Base-by-base conservation (phyloP, 2,113 vertebrate genomes). In the Sceloporus undulatus region DNA sequence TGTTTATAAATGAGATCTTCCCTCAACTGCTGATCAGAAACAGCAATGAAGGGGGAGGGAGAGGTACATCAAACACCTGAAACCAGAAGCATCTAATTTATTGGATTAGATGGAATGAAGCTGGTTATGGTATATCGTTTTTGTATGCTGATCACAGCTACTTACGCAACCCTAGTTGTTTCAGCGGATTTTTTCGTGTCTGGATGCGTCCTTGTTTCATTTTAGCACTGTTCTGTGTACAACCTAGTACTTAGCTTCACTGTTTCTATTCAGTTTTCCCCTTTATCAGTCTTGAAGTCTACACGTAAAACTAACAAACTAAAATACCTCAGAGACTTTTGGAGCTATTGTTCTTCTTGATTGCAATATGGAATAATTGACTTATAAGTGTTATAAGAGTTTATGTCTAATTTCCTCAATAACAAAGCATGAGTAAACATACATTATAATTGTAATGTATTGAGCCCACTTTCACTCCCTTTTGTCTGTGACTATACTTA, bases 41-140 rank as follows among this genome's bases (percentile, higher is more conserved):
- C 40, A 90, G 89, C 75, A 73, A 27, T 18, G 84, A 92, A 73
- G 29, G 14, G 91, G 70, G 74, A 62, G 21, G 54, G 89, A 91
- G 42, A 70, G 71, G 25, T 21, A 4, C 18, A 82, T 90, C 89
- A 85, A 78, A 84, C 77, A 4, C 14, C 76, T 71, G 85, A 88
- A 94, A 40, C 10, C n/a, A 89, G 71, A 76, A 2, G 14, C 38
- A 82, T 92, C 92, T 92, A 92, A 65, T 94, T 93, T 90, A 90
- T 87, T 94, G 81, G 91, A 89, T 90, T 66, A 86, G 92, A 93
- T 85, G 62, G 78, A n/a, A 94, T 91, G 78, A 92, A 92, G 76
- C 77, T 94, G 87, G 65, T 92, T n/a, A n/a, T n/a, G n/a, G n/a
- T n/a, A n/a, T n/a, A n/a, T n/a, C n/a, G n/a, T n/a, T n/a, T n/a